Evolutionary conservation across 2,797 vertebrate species (phyloP), one percentile per base, ranked within the genome.

Genomic region (Onychomys arenicola): DNA sequence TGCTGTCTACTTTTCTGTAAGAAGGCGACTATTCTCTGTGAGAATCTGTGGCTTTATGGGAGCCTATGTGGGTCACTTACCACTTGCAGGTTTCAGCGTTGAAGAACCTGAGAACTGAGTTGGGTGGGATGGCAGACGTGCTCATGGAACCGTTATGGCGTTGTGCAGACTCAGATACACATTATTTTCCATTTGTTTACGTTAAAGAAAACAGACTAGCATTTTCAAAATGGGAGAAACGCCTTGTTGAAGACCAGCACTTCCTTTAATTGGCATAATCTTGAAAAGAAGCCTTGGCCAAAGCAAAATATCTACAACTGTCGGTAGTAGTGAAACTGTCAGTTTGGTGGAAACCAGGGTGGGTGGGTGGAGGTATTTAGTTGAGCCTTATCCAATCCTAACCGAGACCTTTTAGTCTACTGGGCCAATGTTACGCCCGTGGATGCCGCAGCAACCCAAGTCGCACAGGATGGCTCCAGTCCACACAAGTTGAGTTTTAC

Each of bases 251-350:
- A 93, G 43, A 52, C 81, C 96, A 23, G 82, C 46, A 57, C 59
- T 92, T 91, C 71, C 77, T 87, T 83, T 86, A 89, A 93, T 17
- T 89, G 85, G 63, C 82, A 46, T 83, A 10, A 83, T 94, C 83
- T 83, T 69, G 29, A 90, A 43, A 93, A 89, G 86, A 93, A 88
- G 46, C 21, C 57, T 89, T 75, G 85, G 57, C 91, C 89, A 65
- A 89, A 95, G 95, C 86, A 37, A 84, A 27, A 90, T 37, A 40
- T 91, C 90, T 76, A n/a, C 76, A 87, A 73, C 65, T 59, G 52
- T 46, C 73, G 52, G 14, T 57, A 77, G 55, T 25, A 17, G 59
- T 43, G 57, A 37, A 23, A 13, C 2, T 65, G 75, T 37, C 75
- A 91, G 83, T 92, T 80, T 16, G 37, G 40, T 32, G 55, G 67